phyloP scores from a whole-genome alignment of 2,888 invertebrate species.

The Tricholauxania praeusta region DNA sequence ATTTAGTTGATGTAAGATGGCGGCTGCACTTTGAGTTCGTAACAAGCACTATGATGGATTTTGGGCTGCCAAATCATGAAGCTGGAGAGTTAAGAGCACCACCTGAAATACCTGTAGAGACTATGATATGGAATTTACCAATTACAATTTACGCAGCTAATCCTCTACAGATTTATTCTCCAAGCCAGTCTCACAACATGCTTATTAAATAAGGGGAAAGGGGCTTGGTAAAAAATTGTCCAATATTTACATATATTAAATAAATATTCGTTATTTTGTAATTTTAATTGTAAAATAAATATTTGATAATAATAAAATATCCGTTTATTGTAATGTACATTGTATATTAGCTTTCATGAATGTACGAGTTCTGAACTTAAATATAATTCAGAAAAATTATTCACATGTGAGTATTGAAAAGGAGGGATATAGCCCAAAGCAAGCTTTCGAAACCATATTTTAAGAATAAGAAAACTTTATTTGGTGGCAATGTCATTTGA shows the following conservation, averaged over 20 bases:
- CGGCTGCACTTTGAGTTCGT: slow-evolving; percentile 98
- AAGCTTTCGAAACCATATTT: no score
- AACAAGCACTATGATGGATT: slow-evolving; percentile 78
- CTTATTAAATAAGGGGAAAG: slow-evolving; percentile 55
- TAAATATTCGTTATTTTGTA: no score
- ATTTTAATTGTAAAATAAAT: no score
- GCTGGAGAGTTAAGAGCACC: slow-evolving; percentile 84
- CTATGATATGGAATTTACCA: slow-evolving; percentile 98
- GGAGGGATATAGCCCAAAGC: no score
- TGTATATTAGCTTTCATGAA: not conserved
- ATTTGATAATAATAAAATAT: no score
- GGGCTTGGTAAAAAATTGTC: not conserved
- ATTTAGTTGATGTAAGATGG: slow-evolving; percentile 92
- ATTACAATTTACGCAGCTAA: slow-evolving; percentile 93
- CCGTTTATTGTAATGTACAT: not conserved
- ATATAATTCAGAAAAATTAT: no score
- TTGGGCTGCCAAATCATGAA: slow-evolving; percentile 62
- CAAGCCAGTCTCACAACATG: slow-evolving; percentile 63
- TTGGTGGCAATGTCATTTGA: no score
- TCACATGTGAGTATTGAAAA: no score
- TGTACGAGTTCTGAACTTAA: no score
- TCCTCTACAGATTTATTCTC: slow-evolving; percentile 83
- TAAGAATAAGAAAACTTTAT: no score
- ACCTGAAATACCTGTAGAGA: slow-evolving; percentile 89
- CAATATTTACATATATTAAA: not conserved